Conservation (phyloP, 2,113 vertebrate genomes). For the Tachysurus vachellii region DNA sequence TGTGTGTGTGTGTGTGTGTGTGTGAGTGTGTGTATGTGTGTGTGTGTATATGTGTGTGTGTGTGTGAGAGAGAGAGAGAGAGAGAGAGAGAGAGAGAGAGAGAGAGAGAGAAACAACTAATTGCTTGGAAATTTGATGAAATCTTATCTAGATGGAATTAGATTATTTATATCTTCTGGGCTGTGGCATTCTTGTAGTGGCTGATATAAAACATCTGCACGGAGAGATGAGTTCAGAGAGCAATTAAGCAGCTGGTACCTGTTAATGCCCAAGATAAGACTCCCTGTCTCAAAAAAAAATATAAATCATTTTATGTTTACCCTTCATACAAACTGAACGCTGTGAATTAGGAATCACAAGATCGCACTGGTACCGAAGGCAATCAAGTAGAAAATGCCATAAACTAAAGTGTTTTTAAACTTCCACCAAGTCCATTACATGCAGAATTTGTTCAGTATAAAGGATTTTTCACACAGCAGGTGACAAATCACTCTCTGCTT, state of each 20-base stretch:
- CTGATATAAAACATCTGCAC: neutral
- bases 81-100: no score
- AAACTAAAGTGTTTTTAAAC: slow-evolving; percentile 11
- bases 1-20: neutral
- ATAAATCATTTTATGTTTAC: neutral
- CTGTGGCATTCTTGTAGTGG: neutral
- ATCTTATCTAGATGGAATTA: neutral
- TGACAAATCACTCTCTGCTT: neutral
- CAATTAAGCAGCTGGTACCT: neutral
- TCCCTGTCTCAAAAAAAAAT: neutral
- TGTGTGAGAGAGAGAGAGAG: neutral
- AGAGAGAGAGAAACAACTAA: neutral
- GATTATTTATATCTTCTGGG: neutral
- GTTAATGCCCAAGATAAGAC: neutral
- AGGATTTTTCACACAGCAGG: neutral
- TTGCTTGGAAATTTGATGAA: neutral
- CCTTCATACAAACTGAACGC: neutral
- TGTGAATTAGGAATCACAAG: neutral
- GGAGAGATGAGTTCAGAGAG: neutral
- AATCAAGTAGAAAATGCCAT: neutral
- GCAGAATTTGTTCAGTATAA: slow-evolving; percentile 1
- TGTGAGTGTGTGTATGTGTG: neutral
- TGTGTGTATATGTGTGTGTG: neutral
- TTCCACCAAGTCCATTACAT: neutral
- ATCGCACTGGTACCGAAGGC: no score